Evolutionary conservation across 2,113 vertebrate species (phyloP).

Genomic region (Dipodomys ordii): DNA sequence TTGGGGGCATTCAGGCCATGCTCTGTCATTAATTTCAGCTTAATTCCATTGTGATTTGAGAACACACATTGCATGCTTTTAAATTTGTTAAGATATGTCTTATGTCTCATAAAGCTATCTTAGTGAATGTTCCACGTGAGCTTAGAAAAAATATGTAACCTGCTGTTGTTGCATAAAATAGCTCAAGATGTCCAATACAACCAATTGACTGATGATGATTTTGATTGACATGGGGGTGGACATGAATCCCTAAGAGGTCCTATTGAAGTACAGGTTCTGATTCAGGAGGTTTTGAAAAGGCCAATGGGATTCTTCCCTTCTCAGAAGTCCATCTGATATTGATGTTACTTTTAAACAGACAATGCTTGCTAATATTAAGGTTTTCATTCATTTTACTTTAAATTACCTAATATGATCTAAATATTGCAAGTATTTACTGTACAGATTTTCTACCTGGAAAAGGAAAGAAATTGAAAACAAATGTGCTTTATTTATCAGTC

Average conservation of each 20-base stretch:
- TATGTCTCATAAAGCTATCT: not conserved
- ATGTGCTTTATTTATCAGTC: not conserved
- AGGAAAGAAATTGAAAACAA: not conserved
- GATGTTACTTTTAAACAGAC: not conserved
- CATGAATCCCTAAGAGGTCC: not conserved
- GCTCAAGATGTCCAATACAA: not conserved
- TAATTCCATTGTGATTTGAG: slow-evolving; percentile 5
- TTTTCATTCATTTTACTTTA: slow-evolving; percentile 28
- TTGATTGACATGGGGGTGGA: not conserved
- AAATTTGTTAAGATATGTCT: slow-evolving; percentile 22
- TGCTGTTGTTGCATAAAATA: not conserved
- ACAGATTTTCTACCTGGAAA: not conserved
- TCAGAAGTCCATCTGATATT: not conserved
- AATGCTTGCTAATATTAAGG: not conserved
- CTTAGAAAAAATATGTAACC: slow-evolving; percentile 33
- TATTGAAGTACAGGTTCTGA: slow-evolving; percentile 30
- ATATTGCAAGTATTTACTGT: slow-evolving; percentile 12
- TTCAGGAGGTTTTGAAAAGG: not conserved
- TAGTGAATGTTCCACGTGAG: not conserved
- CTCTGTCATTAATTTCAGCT: not conserved
- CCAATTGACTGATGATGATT: not conserved
- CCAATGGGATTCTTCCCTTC: not conserved
- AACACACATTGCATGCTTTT: not conserved
- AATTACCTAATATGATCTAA: slow-evolving; percentile 17
- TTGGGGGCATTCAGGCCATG: not conserved